Base-by-base conservation (phyloP, 1,140 invertebrate genomes). In the Cheumatopsyche charites region DNA sequence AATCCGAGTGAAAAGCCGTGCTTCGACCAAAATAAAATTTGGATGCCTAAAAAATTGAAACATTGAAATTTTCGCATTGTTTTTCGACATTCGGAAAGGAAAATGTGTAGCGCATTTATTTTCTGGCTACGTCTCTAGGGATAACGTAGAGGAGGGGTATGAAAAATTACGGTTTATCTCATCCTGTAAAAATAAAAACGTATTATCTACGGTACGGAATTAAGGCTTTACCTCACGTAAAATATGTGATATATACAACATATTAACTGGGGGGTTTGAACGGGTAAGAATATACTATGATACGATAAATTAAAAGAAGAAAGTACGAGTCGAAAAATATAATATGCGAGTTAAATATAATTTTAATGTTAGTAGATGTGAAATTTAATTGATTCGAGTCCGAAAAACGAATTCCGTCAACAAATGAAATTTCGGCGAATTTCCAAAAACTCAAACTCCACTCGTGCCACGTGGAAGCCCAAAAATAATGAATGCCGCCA, bases 91-190 rank as follows among this genome's bases (percentile, higher is more conserved):
- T 47, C 2, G 3, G 43, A 3, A 58, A 7, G 55, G 7, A 25
- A 25, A 58, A 25, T 58, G 21, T 58, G 29, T 9, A 12, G 19
- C 23, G 55, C 23, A 21, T 58, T 58, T 58, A 58, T 58, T 36
- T 58, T 58, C 55, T 4, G 9, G 55, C 55, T 3, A 25, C 21
- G 21, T 23, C 23, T n/a, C 21, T 4, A 1, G 55, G 21, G 55
- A 25, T 11, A 4, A 9, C 3, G 29, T 9, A n/a, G 29, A 9
- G 29, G 3, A 36, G 29, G 29, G 3, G 21, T 6, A 58, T 58
- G 55, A 58, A 58, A 58, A 58, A 58, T 58, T 58, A 58, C 21
- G 55, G 55, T 26, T 58, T 58, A 58, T 58, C 55, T 58, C 55
- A 23, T 58, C 21, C 11, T 21, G 55, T 58, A 58, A 58, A 58